Conservation (phyloP, 2,113 vertebrate species). For the Anthoscopus minutus region DNA sequence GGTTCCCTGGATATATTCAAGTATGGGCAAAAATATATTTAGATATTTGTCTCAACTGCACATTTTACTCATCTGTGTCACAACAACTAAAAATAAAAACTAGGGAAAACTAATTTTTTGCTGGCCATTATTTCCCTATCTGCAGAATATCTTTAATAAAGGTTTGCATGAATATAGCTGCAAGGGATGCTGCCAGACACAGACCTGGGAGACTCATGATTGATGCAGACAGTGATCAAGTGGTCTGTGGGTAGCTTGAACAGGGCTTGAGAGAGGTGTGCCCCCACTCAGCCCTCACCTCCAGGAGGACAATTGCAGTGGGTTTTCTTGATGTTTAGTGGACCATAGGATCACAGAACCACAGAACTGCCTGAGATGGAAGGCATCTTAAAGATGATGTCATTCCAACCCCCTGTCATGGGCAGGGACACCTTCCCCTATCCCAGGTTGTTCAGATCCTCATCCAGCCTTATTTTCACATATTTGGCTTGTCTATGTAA, state of each 20-base stretch:
- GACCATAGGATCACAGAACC: not conserved
- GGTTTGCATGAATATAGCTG: not conserved
- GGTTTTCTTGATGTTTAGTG: not conserved
- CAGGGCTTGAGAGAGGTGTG: not conserved
- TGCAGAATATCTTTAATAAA: not conserved
- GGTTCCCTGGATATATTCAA: not conserved
- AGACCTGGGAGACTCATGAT: not conserved
- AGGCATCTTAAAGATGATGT: not conserved
- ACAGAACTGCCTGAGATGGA: not conserved
- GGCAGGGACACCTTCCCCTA: not conserved
- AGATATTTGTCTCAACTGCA: not conserved
- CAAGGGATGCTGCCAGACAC: not conserved
- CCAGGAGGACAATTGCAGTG: not conserved
- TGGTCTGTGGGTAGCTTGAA: not conserved
- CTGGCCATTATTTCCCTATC: not conserved
- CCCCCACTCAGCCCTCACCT: not conserved
- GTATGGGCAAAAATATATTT: not conserved
- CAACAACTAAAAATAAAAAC: slow-evolving; percentile 5
- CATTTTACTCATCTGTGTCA: not conserved
- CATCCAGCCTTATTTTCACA: not conserved
- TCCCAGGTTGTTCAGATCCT: not conserved
- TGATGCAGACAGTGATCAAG: not conserved
- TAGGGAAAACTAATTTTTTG: not conserved
- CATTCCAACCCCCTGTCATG: fast-evolving
- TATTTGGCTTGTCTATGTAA: not conserved